phyloP scores from a whole-genome alignment of 2,113 vertebrate species.

The Lates calcarifer region DNA sequence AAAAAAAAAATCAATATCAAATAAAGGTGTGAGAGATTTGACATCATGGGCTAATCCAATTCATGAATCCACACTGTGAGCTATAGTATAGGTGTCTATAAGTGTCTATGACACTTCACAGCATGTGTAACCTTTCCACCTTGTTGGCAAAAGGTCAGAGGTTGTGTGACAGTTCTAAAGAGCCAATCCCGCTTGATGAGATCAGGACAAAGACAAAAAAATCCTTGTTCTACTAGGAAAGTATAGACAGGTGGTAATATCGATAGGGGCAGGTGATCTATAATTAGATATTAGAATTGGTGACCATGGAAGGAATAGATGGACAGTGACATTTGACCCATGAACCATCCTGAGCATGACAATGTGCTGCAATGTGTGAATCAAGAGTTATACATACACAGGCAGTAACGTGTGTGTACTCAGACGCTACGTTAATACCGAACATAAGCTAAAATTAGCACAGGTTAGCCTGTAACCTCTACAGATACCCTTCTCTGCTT shows the following conservation, averaged over 20 bases:
- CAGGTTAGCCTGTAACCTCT: neutral
- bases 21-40: conserved; percentile 7
- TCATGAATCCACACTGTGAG: neutral
- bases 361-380: neutral
- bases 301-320: conserved; percentile 21
- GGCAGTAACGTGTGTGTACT: neutral
- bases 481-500: neutral
- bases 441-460: neutral
- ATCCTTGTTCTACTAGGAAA: neutral
- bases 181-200: conserved; percentile 24
- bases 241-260: conserved; percentile 4
- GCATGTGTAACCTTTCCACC: neutral
- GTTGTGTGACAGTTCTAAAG: conserved; percentile 23
- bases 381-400: neutral
- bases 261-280: conserved; percentile 15
- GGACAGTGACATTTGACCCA: conserved; percentile 31
- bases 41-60: neutral
- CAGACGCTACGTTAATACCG: too few species aligned
- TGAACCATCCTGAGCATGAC: neutral
- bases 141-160: conserved; percentile 23
- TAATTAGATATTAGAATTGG: conserved; percentile 36
- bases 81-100: neutral
- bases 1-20: conserved; percentile 17
- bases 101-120: neutral
- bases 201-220: conserved; percentile 23